Percentiles rank a stretch among this genome's conserved stretches.
phyloP scores from a whole-genome alignment of 2,113 vertebrate species.

The Neodontobutis hainanensis region DNA sequence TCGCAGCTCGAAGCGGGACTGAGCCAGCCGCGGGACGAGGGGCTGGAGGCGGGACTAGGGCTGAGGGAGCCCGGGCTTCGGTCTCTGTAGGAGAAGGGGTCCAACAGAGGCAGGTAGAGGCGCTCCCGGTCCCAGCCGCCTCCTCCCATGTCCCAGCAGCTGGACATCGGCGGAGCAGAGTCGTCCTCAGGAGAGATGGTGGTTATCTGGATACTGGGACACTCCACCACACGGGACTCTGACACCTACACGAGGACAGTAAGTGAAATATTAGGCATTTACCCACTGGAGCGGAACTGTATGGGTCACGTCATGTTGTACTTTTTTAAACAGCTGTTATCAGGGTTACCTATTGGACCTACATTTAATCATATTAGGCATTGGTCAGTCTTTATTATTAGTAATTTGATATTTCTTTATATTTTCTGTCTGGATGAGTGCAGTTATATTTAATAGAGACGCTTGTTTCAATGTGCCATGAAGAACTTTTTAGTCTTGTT shows the following conservation, averaged over 20 bases:
- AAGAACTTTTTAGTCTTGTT: no score
- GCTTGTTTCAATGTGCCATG: no score
- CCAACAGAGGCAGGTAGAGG: constrained; percentile 84
- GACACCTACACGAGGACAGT: constrained; percentile 67
- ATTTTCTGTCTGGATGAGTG: no score
- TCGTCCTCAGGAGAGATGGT: constrained; percentile 88
- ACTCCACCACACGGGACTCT: constrained; percentile 85
- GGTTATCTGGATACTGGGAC: constrained; percentile 94
- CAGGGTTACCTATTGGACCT: no score
- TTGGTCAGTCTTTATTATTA: no score
- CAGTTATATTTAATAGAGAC: no score
- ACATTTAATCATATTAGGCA: no score
- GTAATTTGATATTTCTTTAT: no score
- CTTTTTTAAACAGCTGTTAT: no score
- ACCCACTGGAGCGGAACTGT: no score
- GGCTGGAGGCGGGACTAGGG: constrained; percentile 89
- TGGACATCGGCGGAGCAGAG: constrained; percentile 54
- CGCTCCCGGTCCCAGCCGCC: constrained; percentile 83
- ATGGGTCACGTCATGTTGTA: no score
- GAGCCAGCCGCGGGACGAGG: constrained; percentile 88
- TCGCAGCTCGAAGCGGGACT: constrained; percentile 89
- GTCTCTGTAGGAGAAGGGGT: constrained; percentile 88
- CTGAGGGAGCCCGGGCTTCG: constrained; percentile 83
- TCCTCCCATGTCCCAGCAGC: constrained; percentile 79
- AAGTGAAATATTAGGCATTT: background rate